A percentile compares a stretch with the other conserved stretches of the same genome.
These are phyloP conservation scores for Anser brachyrhynchus DNA, from an alignment of 2,113 vertebrate genomes.

Conservation along the genomic window DNA sequence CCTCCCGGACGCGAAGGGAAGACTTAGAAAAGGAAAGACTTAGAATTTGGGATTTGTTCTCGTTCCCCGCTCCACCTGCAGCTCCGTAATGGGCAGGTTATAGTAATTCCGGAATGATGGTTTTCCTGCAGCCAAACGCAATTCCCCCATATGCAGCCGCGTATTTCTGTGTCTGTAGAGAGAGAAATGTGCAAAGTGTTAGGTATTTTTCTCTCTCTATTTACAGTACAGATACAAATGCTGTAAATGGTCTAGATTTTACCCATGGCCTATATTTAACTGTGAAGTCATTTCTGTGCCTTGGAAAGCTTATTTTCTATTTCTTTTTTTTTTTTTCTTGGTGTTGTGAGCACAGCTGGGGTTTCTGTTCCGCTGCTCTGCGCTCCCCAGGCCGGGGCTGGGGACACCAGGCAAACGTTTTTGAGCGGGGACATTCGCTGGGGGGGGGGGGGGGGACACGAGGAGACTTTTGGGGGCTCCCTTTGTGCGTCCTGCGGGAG, in stretches of 20 bases:
- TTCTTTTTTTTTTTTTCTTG: background rate
- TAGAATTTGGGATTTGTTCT: background rate
- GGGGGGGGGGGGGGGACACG: background rate
- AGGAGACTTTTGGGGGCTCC: accelerated
- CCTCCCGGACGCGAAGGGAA: background rate
- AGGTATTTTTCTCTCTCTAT: background rate
- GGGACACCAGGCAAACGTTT: background rate
- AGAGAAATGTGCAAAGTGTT: background rate
- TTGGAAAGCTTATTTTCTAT: background rate
- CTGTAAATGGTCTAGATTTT: background rate
- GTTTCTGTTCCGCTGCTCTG: conserved; percentile 33
- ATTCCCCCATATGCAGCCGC: background rate
- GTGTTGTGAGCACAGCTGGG: conserved; percentile 14
- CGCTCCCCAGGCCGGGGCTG: background rate
- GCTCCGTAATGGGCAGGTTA: background rate
- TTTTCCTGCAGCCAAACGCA: background rate
- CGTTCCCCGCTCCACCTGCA: accelerated
- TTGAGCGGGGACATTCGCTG: background rate
- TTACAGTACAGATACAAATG: background rate
- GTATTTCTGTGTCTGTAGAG: background rate
- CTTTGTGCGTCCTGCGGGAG: accelerated
- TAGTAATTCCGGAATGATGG: background rate
- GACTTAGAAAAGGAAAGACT: accelerated
- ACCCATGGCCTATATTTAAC: conserved; percentile 47
- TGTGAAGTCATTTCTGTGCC: conserved; percentile 1